Evolutionary conservation across 2,113 vertebrate genomes (phyloP).

Genomic region (Varanus salvator): DNA sequence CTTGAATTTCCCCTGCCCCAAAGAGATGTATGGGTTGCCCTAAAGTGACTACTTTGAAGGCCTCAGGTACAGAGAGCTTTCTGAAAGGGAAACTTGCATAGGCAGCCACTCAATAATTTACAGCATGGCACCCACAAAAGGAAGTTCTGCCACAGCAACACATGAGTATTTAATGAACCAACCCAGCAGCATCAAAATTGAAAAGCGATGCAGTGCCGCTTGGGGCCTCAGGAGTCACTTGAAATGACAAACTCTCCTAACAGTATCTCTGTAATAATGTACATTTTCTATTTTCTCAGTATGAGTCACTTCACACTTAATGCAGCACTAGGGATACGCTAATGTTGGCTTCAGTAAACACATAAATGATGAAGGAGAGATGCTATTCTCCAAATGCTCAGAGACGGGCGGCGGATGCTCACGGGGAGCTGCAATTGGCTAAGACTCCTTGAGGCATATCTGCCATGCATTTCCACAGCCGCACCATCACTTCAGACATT

Average conservation of each 20-base stretch:
- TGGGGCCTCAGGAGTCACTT: background rate
- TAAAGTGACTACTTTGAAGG: background rate
- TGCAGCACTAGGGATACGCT: background rate
- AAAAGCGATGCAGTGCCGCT: constrained; percentile 16
- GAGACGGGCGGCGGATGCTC: background rate
- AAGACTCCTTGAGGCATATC: background rate
- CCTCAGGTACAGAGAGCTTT: background rate
- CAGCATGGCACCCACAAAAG: background rate
- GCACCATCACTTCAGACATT: background rate
- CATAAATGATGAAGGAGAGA: background rate
- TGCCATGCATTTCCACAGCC: background rate
- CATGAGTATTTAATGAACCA: constrained; percentile 10
- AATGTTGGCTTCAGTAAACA: background rate
- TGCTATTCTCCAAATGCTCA: background rate
- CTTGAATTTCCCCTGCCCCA: background rate
- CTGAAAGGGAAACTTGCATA: background rate
- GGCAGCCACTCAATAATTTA: background rate
- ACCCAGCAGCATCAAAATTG: background rate
- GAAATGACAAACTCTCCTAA: background rate
- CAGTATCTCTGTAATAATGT: background rate
- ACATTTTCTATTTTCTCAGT: background rate
- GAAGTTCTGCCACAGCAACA: background rate
- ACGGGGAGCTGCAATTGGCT: background rate
- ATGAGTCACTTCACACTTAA: constrained; percentile 16
- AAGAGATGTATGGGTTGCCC: background rate